These are phyloP conservation scores for Neoaliturus tenellus DNA, from an alignment of 2,888 invertebrate species.

Conservation along the genomic window DNA sequence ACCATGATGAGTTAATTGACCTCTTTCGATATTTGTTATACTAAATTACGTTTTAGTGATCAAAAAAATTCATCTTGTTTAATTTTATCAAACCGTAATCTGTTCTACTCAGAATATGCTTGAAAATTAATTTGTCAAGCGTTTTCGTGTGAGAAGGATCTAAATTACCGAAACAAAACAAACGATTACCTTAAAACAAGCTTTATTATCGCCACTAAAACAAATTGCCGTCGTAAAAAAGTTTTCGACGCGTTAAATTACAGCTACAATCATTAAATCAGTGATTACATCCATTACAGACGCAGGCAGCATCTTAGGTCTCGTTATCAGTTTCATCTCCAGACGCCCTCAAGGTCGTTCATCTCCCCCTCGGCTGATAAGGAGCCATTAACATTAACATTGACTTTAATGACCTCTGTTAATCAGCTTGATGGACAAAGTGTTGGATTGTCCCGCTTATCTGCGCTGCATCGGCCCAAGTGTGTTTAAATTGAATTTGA, in stretches of 20 bases:
- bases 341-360: slow-evolving; percentile 22
- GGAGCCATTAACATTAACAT: slow-evolving; percentile 8
- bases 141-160: not conserved
- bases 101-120: too few species aligned
- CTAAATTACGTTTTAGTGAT: too few species aligned
- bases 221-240: slow-evolving; percentile 16
- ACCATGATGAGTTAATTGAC: too few species aligned
- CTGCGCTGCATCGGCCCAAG: not conserved
- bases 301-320: not conserved
- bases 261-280: slow-evolving; percentile 21
- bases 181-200: not conserved
- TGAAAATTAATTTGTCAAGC: too few species aligned
- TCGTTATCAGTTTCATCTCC: not conserved
- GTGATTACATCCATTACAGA: not conserved
- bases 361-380: slow-evolving; percentile 17
- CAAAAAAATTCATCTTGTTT: too few species aligned
- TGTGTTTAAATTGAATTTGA: not conserved
- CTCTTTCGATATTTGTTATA: too few species aligned
- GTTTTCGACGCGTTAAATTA: not conserved
- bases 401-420: not conserved
- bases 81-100: too few species aligned
- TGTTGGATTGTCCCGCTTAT: not conserved
- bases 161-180: not conserved
- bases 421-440: not conserved
- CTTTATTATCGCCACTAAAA: slow-evolving; percentile 7